phyloP scores from a whole-genome alignment of 2,888 invertebrate species.

The Scelioninae gen. 2 region DNA sequence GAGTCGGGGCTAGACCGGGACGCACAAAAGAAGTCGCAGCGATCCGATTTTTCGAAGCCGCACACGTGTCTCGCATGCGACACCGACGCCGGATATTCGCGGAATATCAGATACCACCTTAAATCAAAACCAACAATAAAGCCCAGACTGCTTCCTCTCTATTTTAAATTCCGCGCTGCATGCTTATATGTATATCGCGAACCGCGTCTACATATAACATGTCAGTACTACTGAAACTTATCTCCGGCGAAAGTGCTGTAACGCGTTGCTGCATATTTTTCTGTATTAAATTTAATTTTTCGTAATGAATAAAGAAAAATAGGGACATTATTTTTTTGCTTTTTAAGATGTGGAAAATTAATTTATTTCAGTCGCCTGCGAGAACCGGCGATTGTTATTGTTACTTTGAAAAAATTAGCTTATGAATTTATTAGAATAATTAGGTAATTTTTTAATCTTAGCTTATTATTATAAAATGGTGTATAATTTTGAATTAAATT shows the following conservation, averaged over 20 bases:
- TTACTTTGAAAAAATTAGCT: too few species aligned
- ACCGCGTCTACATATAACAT: constrained; percentile 29
- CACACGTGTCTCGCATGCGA: constrained; percentile 50
- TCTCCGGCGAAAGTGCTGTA: constrained; percentile 39
- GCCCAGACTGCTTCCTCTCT: constrained; percentile 53
- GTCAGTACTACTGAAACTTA: constrained; percentile 40
- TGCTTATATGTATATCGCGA: constrained; percentile 47
- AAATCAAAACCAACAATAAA: constrained; percentile 60
- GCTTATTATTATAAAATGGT: too few species aligned
- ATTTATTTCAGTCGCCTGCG: too few species aligned
- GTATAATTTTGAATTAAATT: too few species aligned
- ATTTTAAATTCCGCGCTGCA: constrained; percentile 54
- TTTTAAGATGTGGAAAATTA: too few species aligned
- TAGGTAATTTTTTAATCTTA: too few species aligned
- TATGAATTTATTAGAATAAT: too few species aligned
- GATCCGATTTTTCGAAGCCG: constrained; percentile 46
- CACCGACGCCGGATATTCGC: constrained; percentile 52
- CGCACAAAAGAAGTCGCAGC: constrained; percentile 42
- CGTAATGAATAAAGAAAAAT: too few species aligned
- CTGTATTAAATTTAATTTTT: neutral
- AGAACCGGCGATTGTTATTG: too few species aligned
- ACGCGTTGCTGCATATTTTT: constrained; percentile 16
- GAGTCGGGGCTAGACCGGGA: constrained; percentile 44
- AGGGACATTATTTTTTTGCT: too few species aligned
- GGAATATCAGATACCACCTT: constrained; percentile 56